A percentile compares a stretch with the other conserved stretches of the same genome.
These are phyloP conservation scores for Hipparchia semele DNA, from an alignment of 2,888 invertebrate genomes.

Conservation along the genomic window DNA sequence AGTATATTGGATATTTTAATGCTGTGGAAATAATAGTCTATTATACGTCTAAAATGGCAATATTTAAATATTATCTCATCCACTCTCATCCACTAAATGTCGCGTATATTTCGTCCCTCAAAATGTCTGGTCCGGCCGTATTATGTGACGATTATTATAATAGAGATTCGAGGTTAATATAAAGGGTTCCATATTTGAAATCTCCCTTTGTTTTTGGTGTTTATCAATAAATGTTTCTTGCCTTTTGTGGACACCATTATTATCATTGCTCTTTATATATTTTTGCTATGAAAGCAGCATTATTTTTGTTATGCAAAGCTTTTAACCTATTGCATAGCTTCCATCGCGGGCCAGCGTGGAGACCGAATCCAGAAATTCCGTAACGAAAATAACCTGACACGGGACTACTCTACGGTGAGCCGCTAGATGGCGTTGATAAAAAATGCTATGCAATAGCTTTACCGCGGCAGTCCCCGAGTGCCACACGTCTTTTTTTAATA, in stretches of 20 bases:
- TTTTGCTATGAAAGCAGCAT: neutral
- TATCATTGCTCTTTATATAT: neutral
- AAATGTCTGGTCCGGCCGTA: neutral
- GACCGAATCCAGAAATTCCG: no score
- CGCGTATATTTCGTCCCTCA: neutral
- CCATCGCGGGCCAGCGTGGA: no score
- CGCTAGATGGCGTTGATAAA: no score
- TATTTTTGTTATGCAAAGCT: neutral
- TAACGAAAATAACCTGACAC: no score
- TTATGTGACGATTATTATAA: conserved; percentile 9
- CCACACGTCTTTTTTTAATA: no score
- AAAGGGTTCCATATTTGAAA: neutral
- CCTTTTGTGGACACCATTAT: neutral
- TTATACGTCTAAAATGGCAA: neutral
- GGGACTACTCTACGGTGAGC: no score
- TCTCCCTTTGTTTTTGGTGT: neutral
- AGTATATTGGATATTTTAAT: conserved; percentile 36
- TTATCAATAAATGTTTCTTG: neutral
- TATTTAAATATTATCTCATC: conserved; percentile 16
- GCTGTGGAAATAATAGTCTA: conserved; percentile 10
- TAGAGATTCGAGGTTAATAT: neutral
- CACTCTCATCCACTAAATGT: neutral
- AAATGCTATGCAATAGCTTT: no score
- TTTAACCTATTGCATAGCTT: no score
- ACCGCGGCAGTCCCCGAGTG: no score